phyloP scores from a whole-genome alignment of 2,113 vertebrate species.

The Aplodontia rufa region DNA sequence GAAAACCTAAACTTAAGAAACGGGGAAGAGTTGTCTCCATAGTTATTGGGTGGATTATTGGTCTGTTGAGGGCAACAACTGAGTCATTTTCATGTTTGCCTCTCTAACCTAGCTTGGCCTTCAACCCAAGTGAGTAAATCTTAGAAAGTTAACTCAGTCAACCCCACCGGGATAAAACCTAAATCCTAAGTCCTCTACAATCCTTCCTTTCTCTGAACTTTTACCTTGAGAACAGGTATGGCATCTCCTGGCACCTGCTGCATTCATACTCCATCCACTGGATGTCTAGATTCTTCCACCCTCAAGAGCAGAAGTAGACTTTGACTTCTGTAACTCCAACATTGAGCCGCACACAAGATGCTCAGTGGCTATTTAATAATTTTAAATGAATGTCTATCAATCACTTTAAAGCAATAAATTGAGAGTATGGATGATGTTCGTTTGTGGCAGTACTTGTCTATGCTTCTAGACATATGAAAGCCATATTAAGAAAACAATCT shows the following conservation, averaged over 20 bases:
- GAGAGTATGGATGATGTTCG: background rate
- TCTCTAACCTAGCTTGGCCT: background rate
- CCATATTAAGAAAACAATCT: background rate
- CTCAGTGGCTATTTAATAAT: background rate
- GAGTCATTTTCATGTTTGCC: background rate
- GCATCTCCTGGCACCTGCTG: background rate
- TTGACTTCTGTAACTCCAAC: background rate
- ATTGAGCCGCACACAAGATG: background rate
- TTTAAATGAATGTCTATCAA: background rate
- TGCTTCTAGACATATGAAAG: slow-evolving; percentile 4
- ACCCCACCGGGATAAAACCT: background rate
- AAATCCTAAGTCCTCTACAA: background rate
- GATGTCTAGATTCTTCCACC: background rate
- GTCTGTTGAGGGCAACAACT: background rate
- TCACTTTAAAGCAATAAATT: background rate
- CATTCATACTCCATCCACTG: background rate
- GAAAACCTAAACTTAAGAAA: background rate
- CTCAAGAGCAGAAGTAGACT: background rate
- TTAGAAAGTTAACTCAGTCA: slow-evolving; percentile 14
- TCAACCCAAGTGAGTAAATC: background rate
- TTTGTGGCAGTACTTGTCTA: background rate
- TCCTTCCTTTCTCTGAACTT: background rate
- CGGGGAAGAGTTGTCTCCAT: background rate
- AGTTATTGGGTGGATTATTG: background rate
- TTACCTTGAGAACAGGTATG: background rate